A percentile compares a stretch with the other conserved stretches of the same genome.
These are phyloP conservation scores for Aspidapion aeneum DNA, from an alignment of 2,888 invertebrate species.

Conservation along the genomic window DNA sequence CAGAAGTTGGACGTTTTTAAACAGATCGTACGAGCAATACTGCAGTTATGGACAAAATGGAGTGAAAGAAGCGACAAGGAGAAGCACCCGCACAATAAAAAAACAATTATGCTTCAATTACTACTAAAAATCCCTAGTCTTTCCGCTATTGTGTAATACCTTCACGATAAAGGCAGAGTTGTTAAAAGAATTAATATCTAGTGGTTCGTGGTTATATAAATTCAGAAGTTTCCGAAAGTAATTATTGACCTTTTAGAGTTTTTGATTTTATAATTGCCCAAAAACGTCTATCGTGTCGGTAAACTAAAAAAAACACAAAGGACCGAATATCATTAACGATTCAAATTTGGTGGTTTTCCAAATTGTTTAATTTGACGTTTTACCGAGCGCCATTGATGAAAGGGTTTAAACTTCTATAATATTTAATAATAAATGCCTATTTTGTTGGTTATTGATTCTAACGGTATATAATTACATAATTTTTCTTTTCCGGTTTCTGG, in stretches of 20 bases:
- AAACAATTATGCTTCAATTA: no score
- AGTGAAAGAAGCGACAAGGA: no score
- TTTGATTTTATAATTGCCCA: background rate
- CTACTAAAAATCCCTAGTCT: no score
- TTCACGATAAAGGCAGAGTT: background rate
- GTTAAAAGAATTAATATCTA: background rate
- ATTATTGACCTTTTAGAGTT: background rate
- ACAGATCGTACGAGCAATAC: no score
- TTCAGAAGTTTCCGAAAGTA: background rate
- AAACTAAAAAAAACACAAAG: background rate
- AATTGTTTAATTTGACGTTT: background rate
- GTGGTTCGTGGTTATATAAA: background rate
- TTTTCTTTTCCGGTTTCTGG: background rate
- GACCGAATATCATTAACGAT: background rate
- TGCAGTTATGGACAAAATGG: no score
- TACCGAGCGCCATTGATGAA: background rate
- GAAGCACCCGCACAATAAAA: no score
- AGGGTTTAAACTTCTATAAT: background rate
- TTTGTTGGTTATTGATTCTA: background rate
- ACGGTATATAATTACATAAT: background rate
- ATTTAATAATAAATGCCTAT: background rate
- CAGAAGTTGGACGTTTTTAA: no score
- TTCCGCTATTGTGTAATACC: background rate
- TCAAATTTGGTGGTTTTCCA: background rate
- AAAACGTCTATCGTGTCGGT: background rate